Conservation (phyloP, 2,797 vertebrate species). For the Orestias chungarensis region DNA sequence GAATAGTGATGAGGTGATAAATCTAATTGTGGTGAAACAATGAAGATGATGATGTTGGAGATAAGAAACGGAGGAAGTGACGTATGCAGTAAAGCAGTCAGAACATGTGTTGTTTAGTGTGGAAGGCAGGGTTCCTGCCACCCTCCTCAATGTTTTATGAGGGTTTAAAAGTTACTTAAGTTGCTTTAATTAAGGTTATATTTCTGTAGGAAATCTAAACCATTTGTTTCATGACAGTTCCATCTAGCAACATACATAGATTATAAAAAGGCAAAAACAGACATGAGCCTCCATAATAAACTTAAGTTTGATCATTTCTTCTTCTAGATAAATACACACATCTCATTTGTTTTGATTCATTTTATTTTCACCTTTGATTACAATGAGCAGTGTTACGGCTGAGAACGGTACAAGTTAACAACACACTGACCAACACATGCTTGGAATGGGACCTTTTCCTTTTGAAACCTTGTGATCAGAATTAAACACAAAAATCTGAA, state of each 20-base stretch:
- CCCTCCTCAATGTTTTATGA: no score
- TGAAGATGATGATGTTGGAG: no score
- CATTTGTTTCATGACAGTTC: constrained; percentile 15
- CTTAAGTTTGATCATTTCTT: constrained; percentile 49
- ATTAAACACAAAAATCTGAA: constrained; percentile 25
- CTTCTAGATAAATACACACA: background rate
- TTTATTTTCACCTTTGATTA: constrained; percentile 34
- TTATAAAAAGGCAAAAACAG: background rate
- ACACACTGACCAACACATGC: constrained; percentile 63
- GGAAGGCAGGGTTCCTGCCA: no score
- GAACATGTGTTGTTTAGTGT: no score
- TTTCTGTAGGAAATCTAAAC: no score
- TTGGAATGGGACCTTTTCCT: constrained; percentile 62
- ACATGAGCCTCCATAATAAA: background rate
- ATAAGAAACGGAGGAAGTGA: no score
- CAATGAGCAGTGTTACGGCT: constrained; percentile 44
- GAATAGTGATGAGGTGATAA: no score
- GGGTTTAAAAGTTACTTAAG: no score
- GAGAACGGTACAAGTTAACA: constrained; percentile 48
- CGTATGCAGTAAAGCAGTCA: no score
- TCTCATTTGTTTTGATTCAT: constrained; percentile 41
- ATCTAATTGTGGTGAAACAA: no score
- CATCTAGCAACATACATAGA: background rate
- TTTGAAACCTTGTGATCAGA: constrained; percentile 35
- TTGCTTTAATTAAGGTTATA: no score